phyloP scores from a whole-genome alignment of 23 tunicate species.

The Aplidium turbinatum region DNA sequence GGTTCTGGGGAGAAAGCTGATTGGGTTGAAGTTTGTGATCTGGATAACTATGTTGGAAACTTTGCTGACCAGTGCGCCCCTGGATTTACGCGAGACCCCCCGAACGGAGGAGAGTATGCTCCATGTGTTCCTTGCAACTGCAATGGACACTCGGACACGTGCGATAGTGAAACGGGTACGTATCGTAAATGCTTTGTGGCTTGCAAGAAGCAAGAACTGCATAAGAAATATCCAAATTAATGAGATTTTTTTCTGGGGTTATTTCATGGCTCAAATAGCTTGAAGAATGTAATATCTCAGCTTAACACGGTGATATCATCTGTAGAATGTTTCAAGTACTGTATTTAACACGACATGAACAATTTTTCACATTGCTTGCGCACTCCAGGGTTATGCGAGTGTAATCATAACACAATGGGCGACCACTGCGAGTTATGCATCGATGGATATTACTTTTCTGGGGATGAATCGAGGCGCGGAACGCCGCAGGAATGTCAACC shows the following conservation, averaged over 20 bases:
- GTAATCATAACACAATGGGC: constrained; percentile 91
- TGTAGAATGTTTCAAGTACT: too few species aligned
- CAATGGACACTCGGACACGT: constrained; percentile 68
- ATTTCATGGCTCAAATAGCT: too few species aligned
- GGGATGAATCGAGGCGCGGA: constrained; percentile 68
- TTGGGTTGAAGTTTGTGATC: constrained; percentile 91
- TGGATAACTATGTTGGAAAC: constrained; percentile 37
- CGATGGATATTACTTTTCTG: constrained; percentile 77
- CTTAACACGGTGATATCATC: too few species aligned
- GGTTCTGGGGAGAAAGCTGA: constrained; percentile 70
- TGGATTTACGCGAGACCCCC: constrained; percentile 90
- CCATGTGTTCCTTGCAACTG: constrained; percentile 85
- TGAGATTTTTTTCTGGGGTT: too few species aligned
- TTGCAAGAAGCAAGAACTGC: too few species aligned
- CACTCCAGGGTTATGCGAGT: constrained; percentile 77
- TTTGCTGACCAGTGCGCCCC: constrained; percentile 63
- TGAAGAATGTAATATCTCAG: too few species aligned
- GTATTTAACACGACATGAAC: too few species aligned
- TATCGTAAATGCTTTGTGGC: too few species aligned
- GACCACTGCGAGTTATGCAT: constrained; percentile 88
- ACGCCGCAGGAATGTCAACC: constrained; percentile 84
- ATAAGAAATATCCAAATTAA: too few species aligned
- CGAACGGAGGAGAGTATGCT: constrained; percentile 72
- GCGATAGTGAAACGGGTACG: constrained; percentile 79
- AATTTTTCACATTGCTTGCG: not conserved